phyloP scores from a whole-genome alignment of 2,888 invertebrate species.

The Aricia artaxerxes region DNA sequence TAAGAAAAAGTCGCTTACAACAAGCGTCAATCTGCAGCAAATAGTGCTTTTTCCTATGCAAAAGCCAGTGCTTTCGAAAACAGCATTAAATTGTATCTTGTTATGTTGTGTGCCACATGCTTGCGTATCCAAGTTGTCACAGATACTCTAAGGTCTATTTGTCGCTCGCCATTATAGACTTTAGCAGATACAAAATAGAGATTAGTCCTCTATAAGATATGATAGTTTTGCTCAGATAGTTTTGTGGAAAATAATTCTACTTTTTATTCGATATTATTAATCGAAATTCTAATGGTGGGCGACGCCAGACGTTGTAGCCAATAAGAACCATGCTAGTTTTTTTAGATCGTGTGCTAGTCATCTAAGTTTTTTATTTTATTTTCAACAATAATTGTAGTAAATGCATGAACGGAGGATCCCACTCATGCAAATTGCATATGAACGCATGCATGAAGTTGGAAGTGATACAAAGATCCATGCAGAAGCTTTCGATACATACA shows the following conservation, averaged over 20 bases:
- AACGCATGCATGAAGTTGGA: not conserved
- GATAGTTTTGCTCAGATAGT: no score
- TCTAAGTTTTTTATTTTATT: not conserved
- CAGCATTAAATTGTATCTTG: not conserved
- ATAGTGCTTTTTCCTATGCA: conserved; percentile 19
- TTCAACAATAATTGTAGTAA: not conserved
- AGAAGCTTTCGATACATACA: not conserved
- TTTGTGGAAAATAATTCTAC: no score
- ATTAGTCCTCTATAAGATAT: not conserved
- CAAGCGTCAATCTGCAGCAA: conserved; percentile 27
- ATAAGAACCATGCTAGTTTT: not conserved
- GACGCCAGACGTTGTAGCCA: not conserved
- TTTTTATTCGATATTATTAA: no score
- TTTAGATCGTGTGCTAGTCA: not conserved
- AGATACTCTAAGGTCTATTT: not conserved
- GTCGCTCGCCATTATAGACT: not conserved
- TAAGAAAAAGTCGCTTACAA: conserved; percentile 11
- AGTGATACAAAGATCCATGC: not conserved
- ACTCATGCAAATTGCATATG: not conserved
- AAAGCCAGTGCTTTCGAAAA: conserved; percentile 19
- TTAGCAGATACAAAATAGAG: not conserved
- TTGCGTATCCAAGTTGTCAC: not conserved
- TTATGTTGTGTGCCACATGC: conserved; percentile 14
- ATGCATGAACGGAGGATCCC: not conserved
- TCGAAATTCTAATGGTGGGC: no score